Evolutionary conservation across 92 coral and sea anemone species (phyloP).

Genomic region (Zoanthus sociatus): DNA sequence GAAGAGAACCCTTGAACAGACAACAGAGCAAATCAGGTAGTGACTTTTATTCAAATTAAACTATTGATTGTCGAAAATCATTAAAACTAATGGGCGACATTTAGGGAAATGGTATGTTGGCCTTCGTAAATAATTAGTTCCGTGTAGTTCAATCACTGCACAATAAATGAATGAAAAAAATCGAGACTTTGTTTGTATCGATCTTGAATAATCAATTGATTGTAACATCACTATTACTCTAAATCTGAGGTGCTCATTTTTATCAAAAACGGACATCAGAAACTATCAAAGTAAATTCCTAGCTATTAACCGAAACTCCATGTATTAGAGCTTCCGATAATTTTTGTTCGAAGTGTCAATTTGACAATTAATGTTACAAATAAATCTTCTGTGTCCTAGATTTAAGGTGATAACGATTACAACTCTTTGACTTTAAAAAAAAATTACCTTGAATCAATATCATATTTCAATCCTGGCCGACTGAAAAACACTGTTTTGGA

Average conservation of each 20-base stretch:
- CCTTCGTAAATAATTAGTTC: neutral
- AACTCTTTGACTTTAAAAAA: neutral
- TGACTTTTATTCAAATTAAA: neutral
- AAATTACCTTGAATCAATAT: neutral
- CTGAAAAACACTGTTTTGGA: too few relatives aligned
- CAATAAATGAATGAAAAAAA: neutral
- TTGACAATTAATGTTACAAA: neutral
- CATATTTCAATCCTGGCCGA: too few relatives aligned
- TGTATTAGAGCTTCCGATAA: too few relatives aligned
- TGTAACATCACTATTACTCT: neutral
- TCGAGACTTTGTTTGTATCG: neutral
- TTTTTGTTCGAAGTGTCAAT: too few relatives aligned
- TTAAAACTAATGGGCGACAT: too few relatives aligned
- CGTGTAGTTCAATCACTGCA: neutral
- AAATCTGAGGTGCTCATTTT: neutral
- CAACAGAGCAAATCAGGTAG: conserved; percentile 95
- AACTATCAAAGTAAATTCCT: neutral
- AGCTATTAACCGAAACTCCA: too few relatives aligned
- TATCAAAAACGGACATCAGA: too few relatives aligned
- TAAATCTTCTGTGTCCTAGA: neutral
- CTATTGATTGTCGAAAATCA: neutral
- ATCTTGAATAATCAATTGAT: neutral
- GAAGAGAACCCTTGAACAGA: conserved; percentile 95
- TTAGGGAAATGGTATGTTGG: neutral
- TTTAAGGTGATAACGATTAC: neutral